Evolutionary conservation across 1,140 invertebrate genomes (phyloP).

Genomic region (Pachypsylla venusta): DNA sequence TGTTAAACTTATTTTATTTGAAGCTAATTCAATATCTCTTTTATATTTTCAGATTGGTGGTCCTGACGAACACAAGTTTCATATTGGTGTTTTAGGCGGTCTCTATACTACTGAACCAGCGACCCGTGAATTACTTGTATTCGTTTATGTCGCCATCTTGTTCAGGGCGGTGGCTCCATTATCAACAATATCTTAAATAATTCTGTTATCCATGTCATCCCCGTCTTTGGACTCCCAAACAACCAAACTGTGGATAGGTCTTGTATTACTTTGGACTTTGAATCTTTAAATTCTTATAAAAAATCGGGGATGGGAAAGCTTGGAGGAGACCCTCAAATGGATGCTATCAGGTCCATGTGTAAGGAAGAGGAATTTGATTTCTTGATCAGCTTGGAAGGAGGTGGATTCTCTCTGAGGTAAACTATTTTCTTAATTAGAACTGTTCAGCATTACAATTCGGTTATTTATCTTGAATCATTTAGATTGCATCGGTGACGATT

Average conservation of each 20-base stretch:
- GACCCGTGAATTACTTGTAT: conserved; percentile 68
- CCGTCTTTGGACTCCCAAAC: conserved; percentile 27
- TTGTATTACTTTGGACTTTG: conserved; percentile 16
- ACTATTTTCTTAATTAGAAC: conserved; percentile 10
- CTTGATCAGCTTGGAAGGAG: conserved; percentile 45
- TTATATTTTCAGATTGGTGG: conserved; percentile 23
- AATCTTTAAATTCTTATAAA: no score
- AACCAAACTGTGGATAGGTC: conserved; percentile 7
- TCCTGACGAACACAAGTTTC: conserved; percentile 61
- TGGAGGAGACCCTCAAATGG: conserved; percentile 10
- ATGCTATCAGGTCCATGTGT: conserved; percentile 18
- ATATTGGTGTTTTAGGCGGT: conserved; percentile 67
- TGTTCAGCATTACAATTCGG: no score
- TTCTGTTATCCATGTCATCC: conserved; percentile 64
- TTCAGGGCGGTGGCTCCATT: conserved; percentile 47
- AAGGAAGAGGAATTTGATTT: conserved; percentile 36
- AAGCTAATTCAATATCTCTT: no score
- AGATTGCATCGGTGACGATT: no score
- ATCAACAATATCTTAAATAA: conserved; percentile 44
- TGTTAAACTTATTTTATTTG: conserved; percentile 12
- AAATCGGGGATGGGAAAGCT: conserved; percentile 13
- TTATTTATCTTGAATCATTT: no score
- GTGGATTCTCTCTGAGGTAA: conserved; percentile 39
- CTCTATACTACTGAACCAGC: conserved; percentile 67
- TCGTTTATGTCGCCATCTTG: conserved; percentile 64